These are phyloP conservation scores for Miichthys miiuy DNA, from an alignment of 2,797 vertebrate species.

Conservation along the genomic window DNA sequence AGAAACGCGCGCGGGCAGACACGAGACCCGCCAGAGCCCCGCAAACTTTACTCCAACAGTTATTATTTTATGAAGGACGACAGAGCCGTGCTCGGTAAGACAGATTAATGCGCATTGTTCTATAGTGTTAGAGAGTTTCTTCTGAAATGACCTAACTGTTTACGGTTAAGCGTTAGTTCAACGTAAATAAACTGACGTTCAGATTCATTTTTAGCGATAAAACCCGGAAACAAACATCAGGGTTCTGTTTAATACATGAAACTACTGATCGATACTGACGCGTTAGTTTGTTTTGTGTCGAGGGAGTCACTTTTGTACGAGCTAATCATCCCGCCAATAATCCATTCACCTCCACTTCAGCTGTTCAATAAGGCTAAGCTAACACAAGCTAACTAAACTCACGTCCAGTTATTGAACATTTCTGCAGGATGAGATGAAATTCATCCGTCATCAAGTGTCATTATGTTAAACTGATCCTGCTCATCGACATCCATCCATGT, in stretches of 20 bases:
- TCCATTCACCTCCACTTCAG: background rate
- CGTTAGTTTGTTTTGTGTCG: background rate
- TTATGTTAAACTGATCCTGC: background rate
- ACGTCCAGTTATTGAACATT: background rate
- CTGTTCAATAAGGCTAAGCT: background rate
- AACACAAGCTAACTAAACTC: background rate
- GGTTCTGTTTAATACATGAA: background rate
- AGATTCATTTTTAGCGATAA: background rate
- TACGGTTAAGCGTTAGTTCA: background rate
- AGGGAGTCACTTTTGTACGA: background rate
- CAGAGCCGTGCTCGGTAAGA: slow-evolving; percentile 34
- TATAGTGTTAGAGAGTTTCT: background rate
- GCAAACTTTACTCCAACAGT: no score
- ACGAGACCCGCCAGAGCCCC: no score
- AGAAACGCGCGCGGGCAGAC: slow-evolving; percentile 57
- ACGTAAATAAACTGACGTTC: background rate
- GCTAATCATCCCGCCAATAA: slow-evolving; percentile 68
- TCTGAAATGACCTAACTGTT: accelerated
- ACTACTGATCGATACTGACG: accelerated
- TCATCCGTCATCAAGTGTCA: background rate
- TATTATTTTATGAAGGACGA: background rate
- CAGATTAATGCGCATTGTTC: accelerated
- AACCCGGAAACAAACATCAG: background rate
- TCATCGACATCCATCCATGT: no score
- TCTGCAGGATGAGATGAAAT: background rate